phyloP scores from a whole-genome alignment of 2,888 invertebrate species.

The Drosophila mimetica region DNA sequence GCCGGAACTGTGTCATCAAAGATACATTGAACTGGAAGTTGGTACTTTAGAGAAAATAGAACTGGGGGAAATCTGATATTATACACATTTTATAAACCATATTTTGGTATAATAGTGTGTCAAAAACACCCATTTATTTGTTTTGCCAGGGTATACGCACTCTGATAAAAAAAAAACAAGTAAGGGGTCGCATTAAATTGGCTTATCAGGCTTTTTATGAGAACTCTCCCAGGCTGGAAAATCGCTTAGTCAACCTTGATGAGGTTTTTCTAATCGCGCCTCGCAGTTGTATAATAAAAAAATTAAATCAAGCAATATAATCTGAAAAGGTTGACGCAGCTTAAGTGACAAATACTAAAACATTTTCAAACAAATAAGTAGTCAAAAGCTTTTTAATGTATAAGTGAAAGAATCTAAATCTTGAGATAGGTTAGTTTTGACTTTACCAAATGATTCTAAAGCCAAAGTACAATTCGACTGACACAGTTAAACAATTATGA shows the following conservation, averaged over 20 bases:
- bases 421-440: slow-evolving; percentile 19
- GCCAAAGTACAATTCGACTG: too few relatives aligned
- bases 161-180: not conserved
- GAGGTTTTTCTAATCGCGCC: slow-evolving; percentile 9
- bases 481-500: not conserved
- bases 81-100: too few relatives aligned
- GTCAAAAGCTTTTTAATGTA: not conserved
- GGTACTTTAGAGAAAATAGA: not conserved
- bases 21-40: slow-evolving; percentile 40
- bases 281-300: not conserved
- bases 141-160: not conserved
- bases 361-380: not conserved
- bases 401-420: not conserved
- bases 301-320: slow-evolving; percentile 2
- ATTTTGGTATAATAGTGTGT: not conserved
- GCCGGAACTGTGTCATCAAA: slow-evolving; percentile 32
- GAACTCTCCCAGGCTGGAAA: not conserved
- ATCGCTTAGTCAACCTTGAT: slow-evolving; percentile 17
- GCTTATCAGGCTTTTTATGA: slow-evolving; percentile 6
- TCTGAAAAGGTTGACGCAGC: not conserved
- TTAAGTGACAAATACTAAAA: not conserved
- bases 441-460: not conserved
- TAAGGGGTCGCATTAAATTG: not conserved
- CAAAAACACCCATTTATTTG: not conserved
- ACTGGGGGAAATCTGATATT: not conserved